Base-by-base conservation (phyloP, 1,140 invertebrate species). In the Melanaphis sacchari region DNA sequence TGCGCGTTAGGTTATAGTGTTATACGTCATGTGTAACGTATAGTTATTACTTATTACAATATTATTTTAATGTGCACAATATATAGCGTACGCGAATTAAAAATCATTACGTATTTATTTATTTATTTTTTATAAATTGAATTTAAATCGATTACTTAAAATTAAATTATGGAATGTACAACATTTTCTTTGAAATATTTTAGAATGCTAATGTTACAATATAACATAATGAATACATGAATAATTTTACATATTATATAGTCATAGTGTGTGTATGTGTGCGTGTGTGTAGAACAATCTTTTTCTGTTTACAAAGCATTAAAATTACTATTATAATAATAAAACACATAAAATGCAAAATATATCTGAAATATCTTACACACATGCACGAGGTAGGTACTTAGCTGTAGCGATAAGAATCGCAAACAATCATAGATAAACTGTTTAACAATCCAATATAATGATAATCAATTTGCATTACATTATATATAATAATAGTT, bases 181-280 rank as follows among this genome's bases (percentile, higher is more conserved):
- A 54, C 88, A 26, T 54, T 89, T 89, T 89, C 46, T 54, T 89
- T 54, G 46, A 54, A 52, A 89, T 89, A 89, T 89, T 40, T 89
- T 89, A 54, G 38, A 89, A 89, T 89, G 46, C 49, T 89, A 89
- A 89, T 89, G 49, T 52, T 89, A 40, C 88, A 89, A 54, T 76
- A n/a, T 76, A n/a, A 76, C 31, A n/a, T 76, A 76, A 89, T 52
- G 88, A 89, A 89, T 89, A 89, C 36, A 54, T 89, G 88, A 89
- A 89, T 89, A 89, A 89, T 54, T 89, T 89, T 89, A 54, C 36
- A 54, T 89, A 89, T 52, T 8, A 52, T 49, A 38, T 21, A 22
- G 11, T 89, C 87, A 24, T 1, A 22, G 31, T 52, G 18, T 88
- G 46, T 88, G 46, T 43, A 18, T 52, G 18, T 88, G 46, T 88